Evolutionary conservation across 2,797 vertebrate species (phyloP), one percentile per base, ranked within the genome.

Genomic region (Neomorphus geoffroyi): DNA sequence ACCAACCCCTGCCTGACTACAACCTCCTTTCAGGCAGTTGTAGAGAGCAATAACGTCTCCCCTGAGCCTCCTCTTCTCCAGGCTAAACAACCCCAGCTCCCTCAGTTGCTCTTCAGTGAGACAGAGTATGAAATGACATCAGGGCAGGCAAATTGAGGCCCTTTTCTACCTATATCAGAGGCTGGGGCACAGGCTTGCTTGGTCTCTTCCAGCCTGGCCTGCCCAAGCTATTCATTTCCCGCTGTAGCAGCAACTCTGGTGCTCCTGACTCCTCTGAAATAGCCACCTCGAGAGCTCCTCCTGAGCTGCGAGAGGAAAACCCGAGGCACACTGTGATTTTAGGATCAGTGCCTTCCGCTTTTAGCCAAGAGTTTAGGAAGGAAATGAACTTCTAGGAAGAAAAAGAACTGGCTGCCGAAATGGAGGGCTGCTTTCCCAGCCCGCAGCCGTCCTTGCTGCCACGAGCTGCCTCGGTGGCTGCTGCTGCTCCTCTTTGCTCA

Each of bases 361-460:
- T 64, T 26, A 81, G 78, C 61, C 32, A 41, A 33, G 22, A 67
- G 9, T 48, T 75, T 6, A 65, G 37, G 9, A 74, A 23, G 0
- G 3, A 72, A 53, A 78, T 5, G 2, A 48, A 10, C 67, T 86
- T 74, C 54, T 67, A 50, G 62, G 32, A 82, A 73, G 53, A 39
- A 30, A 24, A 73, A 46, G 15, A 9, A 26, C 23, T 13, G 51
- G 9, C 33, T 88, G 77, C 16, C 7, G 1, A 48, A 88, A 61
- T 4, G 0, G 3, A 33, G 53, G 45, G 54, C 54, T 81, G n/a
- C 26, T 72, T 5, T 53, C 81, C 35, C 57, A 81, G 45, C 13
- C 53, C 1, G 1, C 10, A 8, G 80, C 0, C 0, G 5, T 28
- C 16, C 57, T 43, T 30, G 1, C 7, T 14, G 18, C 61, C 27